Evolutionary conservation across 2,888 invertebrate genomes (phyloP), one percentile per base, ranked within the genome.

Genomic region (Thalpophila matura): DNA sequence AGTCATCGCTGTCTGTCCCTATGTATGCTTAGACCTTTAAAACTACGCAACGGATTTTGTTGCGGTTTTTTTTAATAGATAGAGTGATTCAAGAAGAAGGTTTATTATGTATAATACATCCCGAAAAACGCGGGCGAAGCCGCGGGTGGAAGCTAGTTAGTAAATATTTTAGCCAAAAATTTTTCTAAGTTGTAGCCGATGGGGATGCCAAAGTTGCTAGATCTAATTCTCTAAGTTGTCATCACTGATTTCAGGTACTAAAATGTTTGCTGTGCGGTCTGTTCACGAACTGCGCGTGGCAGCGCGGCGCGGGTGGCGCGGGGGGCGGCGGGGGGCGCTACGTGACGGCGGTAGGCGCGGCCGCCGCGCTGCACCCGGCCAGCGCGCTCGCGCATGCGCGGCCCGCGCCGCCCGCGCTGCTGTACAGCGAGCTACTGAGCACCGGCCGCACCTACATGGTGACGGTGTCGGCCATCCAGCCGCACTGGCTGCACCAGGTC

Each of bases 391-490:
- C 85, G 80, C 86, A n/a, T 4, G 24, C 27, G 20, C 96, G 97
- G 60, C 96, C 96, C 43, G 95, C 96, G 60, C 97, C 97, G 59
- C 97, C 98, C 5, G 96, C 96, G 18, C 96, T 97, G 64, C 96
- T 99, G 0, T 99, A 97, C 91, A 97, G 97, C 0, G 99, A 99
- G 93, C 96, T 99, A 43, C 96, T 99, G n/a, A 96, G 97, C 83
- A 99, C 99, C 0, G 96, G 96, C 59, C 97, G 97, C 77, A 96
- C 97, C 72, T 99, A 98, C 93, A 96, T 99, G 86, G 96, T 98
- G 79, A 96, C 96, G 62, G 94, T 98, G 38, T 97, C 98, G 9
- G 96, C 96, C 33, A 96, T 99, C 46, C 97, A 98, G 85, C 95
- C 97, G 9, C 97, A 97, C 26, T 99, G 98, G 98, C 91, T 99